phyloP scores from a whole-genome alignment of 1,140 invertebrate species.

The Drosophila serrata region DNA sequence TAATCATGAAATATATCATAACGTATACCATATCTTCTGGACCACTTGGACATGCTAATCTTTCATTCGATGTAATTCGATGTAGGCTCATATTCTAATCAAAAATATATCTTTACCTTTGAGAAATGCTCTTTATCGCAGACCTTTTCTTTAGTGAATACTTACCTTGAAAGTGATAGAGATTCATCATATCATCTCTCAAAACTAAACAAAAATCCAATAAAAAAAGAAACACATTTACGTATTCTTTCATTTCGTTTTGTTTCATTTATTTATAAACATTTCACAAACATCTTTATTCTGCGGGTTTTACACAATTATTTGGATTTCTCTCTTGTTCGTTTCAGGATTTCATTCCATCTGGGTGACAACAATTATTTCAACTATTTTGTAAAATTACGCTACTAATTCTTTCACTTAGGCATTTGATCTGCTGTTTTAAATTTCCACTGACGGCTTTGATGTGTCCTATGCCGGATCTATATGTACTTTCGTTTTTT shows the following conservation, averaged over 20 bases:
- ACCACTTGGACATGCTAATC: neutral
- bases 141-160: neutral
- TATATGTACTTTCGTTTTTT: slow-evolving; percentile 16
- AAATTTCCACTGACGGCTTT: slow-evolving; percentile 40
- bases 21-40: no score
- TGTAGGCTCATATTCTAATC: no score
- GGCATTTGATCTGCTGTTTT: slow-evolving; percentile 40
- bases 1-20: no score
- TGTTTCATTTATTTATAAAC: slow-evolving; percentile 75
- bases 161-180: no score
- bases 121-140: neutral
- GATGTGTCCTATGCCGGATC: slow-evolving; percentile 28
- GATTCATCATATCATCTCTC: no score
- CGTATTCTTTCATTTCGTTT: slow-evolving; percentile 51
- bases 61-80: neutral
- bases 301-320: slow-evolving; percentile 73
- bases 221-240: slow-evolving; percentile 21
- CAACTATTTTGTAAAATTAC: slow-evolving; percentile 82
- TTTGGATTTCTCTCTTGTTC: slow-evolving; percentile 53
- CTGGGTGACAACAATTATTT: slow-evolving; percentile 80
- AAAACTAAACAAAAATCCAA: neutral
- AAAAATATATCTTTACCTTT: neutral
- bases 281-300: slow-evolving; percentile 80
- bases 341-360: slow-evolving; percentile 41
- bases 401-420: slow-evolving; percentile 60